Evolutionary conservation across 2,888 invertebrate genomes (phyloP).

Genomic region (Nasonia oneida): DNA sequence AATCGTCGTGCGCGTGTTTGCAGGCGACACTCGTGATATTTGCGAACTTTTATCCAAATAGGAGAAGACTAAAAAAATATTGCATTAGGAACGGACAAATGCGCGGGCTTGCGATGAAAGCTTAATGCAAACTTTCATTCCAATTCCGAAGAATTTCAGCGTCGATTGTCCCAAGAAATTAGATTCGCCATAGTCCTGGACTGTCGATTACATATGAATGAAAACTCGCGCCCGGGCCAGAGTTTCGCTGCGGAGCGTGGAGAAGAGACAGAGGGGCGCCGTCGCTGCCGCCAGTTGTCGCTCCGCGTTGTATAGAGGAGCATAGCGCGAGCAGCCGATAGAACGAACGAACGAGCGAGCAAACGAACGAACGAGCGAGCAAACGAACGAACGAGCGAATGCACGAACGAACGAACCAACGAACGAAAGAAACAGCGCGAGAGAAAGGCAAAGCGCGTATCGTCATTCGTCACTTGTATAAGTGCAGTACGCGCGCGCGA

Average conservation of each 20-base stretch:
- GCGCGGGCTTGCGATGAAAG: conserved; percentile 9
- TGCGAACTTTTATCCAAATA: conserved; percentile 37
- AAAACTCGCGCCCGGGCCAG: conserved; percentile 38
- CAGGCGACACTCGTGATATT: background rate
- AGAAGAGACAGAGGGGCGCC: background rate
- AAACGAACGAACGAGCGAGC: background rate
- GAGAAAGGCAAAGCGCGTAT: conserved; percentile 51
- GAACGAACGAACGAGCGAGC: background rate
- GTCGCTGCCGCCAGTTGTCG: conserved; percentile 32
- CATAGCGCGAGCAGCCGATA: background rate
- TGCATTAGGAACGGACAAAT: conserved; percentile 39
- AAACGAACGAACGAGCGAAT: conserved; percentile 1
- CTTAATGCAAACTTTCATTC: conserved; percentile 56
- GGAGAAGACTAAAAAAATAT: conserved; percentile 54
- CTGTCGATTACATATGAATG: conserved; percentile 60
- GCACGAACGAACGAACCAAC: background rate
- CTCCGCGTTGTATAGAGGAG: conserved; percentile 10
- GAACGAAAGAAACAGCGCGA: background rate
- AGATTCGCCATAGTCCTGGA: conserved; percentile 42
- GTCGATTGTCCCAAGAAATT: conserved; percentile 58
- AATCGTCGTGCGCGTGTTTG: background rate
- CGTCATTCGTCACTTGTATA: conserved; percentile 64
- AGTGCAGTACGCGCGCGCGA: conserved; percentile 45
- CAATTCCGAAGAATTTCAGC: conserved; percentile 54
- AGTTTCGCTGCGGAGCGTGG: background rate